phyloP scores from a whole-genome alignment of 1,140 invertebrate genomes.

The Neodiprion fabricii region DNA sequence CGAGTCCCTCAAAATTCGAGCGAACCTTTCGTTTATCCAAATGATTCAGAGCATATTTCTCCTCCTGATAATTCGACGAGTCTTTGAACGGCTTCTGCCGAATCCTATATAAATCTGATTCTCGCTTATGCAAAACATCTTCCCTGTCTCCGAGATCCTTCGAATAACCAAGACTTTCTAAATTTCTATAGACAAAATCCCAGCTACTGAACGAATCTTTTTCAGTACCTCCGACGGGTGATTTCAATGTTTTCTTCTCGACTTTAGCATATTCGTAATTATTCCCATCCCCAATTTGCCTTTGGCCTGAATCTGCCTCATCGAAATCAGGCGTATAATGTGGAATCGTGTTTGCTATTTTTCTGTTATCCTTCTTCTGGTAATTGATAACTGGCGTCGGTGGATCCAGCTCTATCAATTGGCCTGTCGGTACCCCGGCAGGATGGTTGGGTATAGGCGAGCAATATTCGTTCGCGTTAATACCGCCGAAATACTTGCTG shows the following conservation, averaged over 20 bases:
- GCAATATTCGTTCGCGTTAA: conserved; percentile 34
- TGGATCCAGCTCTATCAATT: conserved; percentile 75
- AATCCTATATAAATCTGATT: conserved; percentile 20
- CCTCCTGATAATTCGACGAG: conserved; percentile 26
- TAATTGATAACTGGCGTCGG: conserved; percentile 51
- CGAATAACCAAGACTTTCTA: conserved; percentile 75
- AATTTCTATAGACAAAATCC: conserved; percentile 80
- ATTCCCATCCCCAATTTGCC: conserved; percentile 30
- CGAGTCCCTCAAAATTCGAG: conserved; percentile 21
- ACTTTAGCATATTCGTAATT: conserved; percentile 34
- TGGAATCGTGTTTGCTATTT: conserved; percentile 21
- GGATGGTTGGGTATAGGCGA: conserved; percentile 31
- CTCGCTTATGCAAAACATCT: conserved; percentile 62
- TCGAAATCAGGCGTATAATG: conserved; percentile 35
- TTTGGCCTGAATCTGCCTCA: conserved; percentile 40
- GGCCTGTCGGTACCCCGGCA: conserved; percentile 66
- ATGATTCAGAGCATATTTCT: conserved; percentile 26
- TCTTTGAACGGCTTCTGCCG: conserved; percentile 34
- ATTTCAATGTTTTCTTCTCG: conserved; percentile 32
- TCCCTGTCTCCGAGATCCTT: conserved; percentile 71
- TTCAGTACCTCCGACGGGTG: conserved; percentile 29
- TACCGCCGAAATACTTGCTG: conserved; percentile 30
- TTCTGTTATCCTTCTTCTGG: conserved; percentile 30
- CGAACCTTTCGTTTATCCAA: conserved; percentile 22
- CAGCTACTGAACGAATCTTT: conserved; percentile 70